Evolutionary conservation across 1,140 invertebrate genomes (phyloP).

Genomic region (Dendrolimus kikuchii): DNA sequence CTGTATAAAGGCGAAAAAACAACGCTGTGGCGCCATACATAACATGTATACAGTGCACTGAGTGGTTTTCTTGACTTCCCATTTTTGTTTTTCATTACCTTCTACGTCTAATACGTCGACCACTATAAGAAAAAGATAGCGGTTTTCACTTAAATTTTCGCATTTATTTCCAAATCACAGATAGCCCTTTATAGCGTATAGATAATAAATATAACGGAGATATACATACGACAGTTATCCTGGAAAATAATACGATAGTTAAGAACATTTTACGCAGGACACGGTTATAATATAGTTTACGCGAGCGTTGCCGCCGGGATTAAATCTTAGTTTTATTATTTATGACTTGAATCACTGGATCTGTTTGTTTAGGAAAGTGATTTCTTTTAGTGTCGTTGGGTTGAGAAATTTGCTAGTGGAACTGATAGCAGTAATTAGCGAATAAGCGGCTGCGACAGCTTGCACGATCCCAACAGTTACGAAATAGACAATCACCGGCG

Average conservation of each 20-base stretch:
- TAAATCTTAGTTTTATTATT: no score
- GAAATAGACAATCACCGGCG: constrained; percentile 31
- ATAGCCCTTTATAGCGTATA: no score
- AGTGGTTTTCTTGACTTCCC: constrained; percentile 45
- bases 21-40: constrained; percentile 51
- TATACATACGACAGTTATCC: no score
- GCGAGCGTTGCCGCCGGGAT: no score
- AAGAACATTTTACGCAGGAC: no score
- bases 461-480: constrained; percentile 25
- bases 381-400: constrained; percentile 6
- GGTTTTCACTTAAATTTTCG: constrained; percentile 6
- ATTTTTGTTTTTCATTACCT: constrained; percentile 37
- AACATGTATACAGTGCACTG: constrained; percentile 28
- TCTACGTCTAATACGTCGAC: constrained; percentile 30
- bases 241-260: no score
- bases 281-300: no score
- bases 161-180: no score
- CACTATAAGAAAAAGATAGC: constrained; percentile 41
- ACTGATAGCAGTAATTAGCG: constrained; percentile 32
- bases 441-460: constrained; percentile 20
- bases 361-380: no score
- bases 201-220: no score
- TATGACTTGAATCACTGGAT: no score
- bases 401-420: constrained; percentile 25
- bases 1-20: constrained; percentile 60